A percentile compares a stretch with the other conserved stretches of the same genome.
phyloP scores from a whole-genome alignment of 2,113 vertebrate species.

The Climacteris rufus region DNA sequence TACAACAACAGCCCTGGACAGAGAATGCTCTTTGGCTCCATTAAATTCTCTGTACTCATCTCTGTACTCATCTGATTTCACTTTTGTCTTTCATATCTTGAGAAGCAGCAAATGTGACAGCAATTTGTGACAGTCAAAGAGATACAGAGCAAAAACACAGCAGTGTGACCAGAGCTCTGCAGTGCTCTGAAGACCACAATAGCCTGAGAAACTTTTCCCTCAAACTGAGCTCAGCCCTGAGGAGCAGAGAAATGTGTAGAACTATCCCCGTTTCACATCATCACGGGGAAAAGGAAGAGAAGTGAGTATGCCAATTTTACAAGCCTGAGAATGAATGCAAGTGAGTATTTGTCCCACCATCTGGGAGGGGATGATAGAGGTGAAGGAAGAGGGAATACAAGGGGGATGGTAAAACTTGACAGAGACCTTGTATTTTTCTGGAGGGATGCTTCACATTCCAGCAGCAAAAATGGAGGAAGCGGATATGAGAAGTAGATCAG shows the following conservation, averaged over 20 bases:
- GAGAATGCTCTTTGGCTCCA: background rate
- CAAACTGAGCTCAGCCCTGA: background rate
- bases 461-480: conserved; percentile 38
- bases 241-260: background rate
- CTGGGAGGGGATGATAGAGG: conserved; percentile 9
- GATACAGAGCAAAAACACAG: background rate
- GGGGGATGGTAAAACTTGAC: conserved; percentile 24
- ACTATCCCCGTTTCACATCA: background rate
- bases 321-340: background rate
- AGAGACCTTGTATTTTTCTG: conserved; percentile 34
- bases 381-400: background rate
- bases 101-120: background rate
- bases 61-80: background rate
- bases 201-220: background rate
- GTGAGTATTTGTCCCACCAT: conserved; percentile 5
- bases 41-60: background rate
- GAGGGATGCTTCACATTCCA: conserved; percentile 47
- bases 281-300: background rate
- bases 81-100: background rate
- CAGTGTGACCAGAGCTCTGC: background rate
- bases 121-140: background rate
- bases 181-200: background rate
- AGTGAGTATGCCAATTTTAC: background rate
- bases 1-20: background rate
- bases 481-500: conserved; percentile 44